Percentiles rank a stretch among this genome's conserved stretches.
phyloP scores from a whole-genome alignment of 1,140 invertebrate species.

The Bombus affinis region DNA sequence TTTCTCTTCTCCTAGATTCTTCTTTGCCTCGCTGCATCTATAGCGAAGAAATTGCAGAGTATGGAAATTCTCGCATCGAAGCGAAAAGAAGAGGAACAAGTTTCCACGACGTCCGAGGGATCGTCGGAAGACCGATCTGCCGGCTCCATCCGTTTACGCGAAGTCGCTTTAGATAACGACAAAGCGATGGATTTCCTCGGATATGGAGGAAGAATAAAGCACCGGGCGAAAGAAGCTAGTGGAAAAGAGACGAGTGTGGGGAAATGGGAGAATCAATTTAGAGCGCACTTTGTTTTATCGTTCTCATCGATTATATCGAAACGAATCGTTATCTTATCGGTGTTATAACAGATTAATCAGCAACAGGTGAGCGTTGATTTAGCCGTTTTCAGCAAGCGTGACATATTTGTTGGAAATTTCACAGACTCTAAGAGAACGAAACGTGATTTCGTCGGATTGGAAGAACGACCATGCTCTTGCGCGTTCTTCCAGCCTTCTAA shows the following conservation, averaged over 20 bases:
- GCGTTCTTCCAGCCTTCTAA: neutral
- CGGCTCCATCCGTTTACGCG: conserved; percentile 34
- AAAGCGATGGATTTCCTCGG: conserved; percentile 36
- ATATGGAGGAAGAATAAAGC: conserved; percentile 25
- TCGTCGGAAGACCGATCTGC: conserved; percentile 10
- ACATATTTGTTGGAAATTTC: neutral
- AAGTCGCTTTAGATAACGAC: conserved; percentile 6
- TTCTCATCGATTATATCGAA: neutral
- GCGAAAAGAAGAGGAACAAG: neutral
- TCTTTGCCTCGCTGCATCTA: too few species aligned
- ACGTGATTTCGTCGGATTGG: neutral
- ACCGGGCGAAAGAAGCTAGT: neutral
- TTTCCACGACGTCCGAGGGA: neutral
- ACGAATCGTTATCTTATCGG: neutral
- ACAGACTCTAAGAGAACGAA: accelerated
- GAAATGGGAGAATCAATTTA: neutral
- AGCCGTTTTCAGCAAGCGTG: neutral
- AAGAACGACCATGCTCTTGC: too few species aligned
- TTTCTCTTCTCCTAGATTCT: neutral
- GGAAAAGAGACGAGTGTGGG: neutral
- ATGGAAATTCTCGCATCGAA: neutral
- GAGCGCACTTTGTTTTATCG: neutral
- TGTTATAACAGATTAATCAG: neutral
- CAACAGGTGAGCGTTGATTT: conserved; percentile 36
- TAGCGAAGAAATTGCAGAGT: neutral